Evolutionary conservation across 2,113 vertebrate genomes (phyloP).

Genomic region (Entosphenus tridentatus): DNA sequence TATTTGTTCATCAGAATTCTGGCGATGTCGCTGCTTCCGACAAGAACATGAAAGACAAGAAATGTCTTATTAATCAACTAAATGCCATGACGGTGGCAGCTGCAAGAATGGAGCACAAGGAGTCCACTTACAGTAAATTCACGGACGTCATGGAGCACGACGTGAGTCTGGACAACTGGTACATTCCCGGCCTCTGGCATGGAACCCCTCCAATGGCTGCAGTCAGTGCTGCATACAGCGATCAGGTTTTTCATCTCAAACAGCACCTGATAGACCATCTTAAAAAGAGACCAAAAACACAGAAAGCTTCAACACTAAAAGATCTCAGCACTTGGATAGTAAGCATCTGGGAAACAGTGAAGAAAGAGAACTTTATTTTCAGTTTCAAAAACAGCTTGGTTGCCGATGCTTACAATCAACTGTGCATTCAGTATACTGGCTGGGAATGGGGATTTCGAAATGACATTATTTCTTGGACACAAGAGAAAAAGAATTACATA

Average conservation of each 20-base stretch:
- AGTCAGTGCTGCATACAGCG: conserved; percentile 22
- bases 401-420: conserved; percentile 20
- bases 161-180: conserved; percentile 19
- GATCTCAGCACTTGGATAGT: conserved; percentile 18
- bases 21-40: conserved; percentile 8
- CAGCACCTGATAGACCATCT: conserved; percentile 15
- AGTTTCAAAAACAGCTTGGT: conserved; percentile 23
- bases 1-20: conserved; percentile 17
- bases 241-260: conserved; percentile 21
- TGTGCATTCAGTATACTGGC: conserved; percentile 18
- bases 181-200: conserved; percentile 26
- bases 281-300: conserved; percentile 13
- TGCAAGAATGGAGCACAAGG: conserved; percentile 11
- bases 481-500: conserved; percentile 17
- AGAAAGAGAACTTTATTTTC: conserved; percentile 18
- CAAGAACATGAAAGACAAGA: conserved; percentile 14
- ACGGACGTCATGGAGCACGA: conserved; percentile 24
- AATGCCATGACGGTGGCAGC: conserved; percentile 17
- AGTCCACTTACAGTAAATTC: conserved; percentile 12
- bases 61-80: conserved; percentile 19
- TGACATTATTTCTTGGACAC: neutral
- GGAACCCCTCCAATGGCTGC: conserved; percentile 28
- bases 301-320: conserved; percentile 9
- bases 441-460: conserved; percentile 19
- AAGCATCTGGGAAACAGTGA: conserved; percentile 21